Evolutionary conservation across 2,888 invertebrate genomes (phyloP).

Genomic region (Helobdella robusta): DNA sequence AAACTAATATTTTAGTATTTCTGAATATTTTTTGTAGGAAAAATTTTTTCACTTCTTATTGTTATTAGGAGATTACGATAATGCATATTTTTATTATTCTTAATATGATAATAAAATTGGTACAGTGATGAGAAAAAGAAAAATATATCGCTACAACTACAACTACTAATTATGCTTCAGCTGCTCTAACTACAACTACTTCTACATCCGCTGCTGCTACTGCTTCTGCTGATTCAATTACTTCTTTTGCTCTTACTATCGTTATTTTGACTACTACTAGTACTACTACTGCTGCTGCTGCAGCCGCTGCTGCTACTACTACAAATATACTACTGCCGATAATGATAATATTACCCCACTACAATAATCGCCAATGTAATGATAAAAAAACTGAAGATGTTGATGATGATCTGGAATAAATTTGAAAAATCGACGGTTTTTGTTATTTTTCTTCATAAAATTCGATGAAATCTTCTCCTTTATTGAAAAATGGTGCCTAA

Average conservation of each 20-base stretch:
- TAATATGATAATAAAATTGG: no score
- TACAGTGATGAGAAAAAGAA: background rate
- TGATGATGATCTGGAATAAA: background rate
- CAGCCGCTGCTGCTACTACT: no score
- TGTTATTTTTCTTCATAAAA: background rate
- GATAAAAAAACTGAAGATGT: background rate
- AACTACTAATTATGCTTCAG: background rate
- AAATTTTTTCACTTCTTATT: no score
- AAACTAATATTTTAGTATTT: background rate
- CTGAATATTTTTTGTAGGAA: background rate
- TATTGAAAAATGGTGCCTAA: no score
- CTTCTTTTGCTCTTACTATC: background rate
- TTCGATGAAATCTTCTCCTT: background rate
- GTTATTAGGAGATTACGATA: no score
- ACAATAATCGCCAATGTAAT: background rate
- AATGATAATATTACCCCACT: background rate
- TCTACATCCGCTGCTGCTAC: no score
- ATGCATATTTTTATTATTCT: no score
- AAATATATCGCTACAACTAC: background rate
- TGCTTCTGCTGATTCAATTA: background rate
- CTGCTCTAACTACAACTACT: background rate
- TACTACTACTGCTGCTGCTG: slow-evolving; percentile 1
- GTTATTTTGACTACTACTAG: background rate
- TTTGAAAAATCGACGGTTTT: background rate
- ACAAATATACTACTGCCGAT: background rate